Evolutionary conservation across 2,113 vertebrate genomes (phyloP).

Genomic region (Nesogale talazaci): DNA sequence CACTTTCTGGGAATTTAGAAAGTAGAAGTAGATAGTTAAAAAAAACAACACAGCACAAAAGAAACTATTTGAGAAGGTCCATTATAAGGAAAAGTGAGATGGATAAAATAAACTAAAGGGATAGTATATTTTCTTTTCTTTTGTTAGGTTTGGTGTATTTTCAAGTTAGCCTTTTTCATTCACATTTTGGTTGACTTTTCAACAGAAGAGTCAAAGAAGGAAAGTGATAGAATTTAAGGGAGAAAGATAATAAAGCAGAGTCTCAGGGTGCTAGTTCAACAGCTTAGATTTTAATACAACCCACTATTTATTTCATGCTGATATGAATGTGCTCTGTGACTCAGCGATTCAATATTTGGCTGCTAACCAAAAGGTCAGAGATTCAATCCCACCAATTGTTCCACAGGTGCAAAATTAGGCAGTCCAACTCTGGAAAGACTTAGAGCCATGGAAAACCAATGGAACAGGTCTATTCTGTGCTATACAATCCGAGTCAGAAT

Average conservation of each 20-base stretch:
- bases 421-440: no score
- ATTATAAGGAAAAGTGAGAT: background rate
- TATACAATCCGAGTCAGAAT: no score
- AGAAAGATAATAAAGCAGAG: background rate
- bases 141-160: background rate
- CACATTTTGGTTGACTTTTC: no score
- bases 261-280: background rate
- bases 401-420: no score
- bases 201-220: slow-evolving; percentile 16
- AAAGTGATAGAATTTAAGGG: background rate
- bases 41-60: background rate
- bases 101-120: background rate
- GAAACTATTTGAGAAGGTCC: no score
- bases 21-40: background rate
- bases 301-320: background rate
- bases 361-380: no score
- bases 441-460: no score
- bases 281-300: background rate
- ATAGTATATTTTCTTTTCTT: background rate
- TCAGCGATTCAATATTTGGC: no score
- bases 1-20: background rate
- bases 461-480: no score
- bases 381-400: no score
- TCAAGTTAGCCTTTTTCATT: no score
- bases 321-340: no score